These are phyloP conservation scores for Oasisia sp. DNA, from an alignment of 2,888 invertebrate genomes.

Conservation along the genomic window DNA sequence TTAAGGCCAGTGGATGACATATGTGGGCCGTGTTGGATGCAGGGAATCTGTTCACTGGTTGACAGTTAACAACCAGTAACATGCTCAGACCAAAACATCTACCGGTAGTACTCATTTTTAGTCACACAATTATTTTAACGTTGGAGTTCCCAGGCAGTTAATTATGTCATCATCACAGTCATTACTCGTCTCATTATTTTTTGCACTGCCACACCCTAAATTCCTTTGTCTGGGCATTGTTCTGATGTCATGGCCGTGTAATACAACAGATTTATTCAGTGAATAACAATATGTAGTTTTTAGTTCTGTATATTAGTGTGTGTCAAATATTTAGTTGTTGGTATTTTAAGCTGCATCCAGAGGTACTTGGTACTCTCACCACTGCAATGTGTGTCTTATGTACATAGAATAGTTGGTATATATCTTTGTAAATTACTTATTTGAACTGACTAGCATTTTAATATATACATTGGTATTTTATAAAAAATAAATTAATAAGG, in stretches of 20 bases:
- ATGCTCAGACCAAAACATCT: neutral
- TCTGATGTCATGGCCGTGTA: neutral
- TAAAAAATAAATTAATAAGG: neutral
- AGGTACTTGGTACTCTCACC: neutral
- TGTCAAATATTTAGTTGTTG: neutral
- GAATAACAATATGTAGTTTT: neutral
- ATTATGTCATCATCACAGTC: neutral
- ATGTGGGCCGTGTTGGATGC: neutral
- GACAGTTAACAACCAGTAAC: neutral
- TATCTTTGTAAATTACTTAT: neutral
- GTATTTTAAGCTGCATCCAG: neutral
- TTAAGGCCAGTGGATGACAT: neutral
- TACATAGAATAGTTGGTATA: neutral
- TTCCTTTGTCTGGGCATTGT: neutral
- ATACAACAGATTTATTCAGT: neutral
- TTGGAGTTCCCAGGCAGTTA: neutral
- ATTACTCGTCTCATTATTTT: neutral
- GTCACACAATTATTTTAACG: neutral
- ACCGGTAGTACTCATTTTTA: neutral
- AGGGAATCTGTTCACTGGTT: neutral
- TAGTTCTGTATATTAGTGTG: neutral
- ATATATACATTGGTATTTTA: neutral
- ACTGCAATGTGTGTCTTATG: neutral
- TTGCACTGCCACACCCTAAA: neutral
- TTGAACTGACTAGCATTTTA: neutral